phyloP scores from a whole-genome alignment of 2,888 invertebrate genomes.

The Meiosimyza platycephala region DNA sequence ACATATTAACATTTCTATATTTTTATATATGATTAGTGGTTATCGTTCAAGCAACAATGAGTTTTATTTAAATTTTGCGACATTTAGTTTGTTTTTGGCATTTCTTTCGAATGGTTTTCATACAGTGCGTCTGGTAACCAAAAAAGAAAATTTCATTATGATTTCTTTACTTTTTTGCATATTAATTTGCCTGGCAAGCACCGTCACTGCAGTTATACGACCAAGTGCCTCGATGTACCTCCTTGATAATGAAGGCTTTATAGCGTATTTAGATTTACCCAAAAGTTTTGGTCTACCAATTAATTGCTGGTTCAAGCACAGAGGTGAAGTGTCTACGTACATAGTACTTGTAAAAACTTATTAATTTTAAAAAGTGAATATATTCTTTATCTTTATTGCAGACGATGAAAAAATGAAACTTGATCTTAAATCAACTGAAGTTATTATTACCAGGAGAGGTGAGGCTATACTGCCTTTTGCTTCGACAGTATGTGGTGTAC shows the following conservation, averaged over 20 bases:
- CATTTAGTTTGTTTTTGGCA: neutral
- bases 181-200: neutral
- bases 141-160: neutral
- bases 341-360: no score
- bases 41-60: neutral
- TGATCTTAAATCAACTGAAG: conserved; percentile 43
- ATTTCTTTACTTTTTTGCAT: neutral
- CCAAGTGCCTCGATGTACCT: conserved; percentile 44
- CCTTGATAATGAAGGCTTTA: conserved; percentile 49
- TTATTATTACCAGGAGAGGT: conserved; percentile 44
- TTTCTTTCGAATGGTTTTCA: neutral
- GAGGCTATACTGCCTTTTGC: conserved; percentile 48
- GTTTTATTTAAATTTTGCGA: no score
- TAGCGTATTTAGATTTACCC: conserved; percentile 48
- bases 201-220: conserved; percentile 38
- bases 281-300: conserved; percentile 47
- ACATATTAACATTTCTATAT: neutral
- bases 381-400: conserved; percentile 20
- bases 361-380: neutral
- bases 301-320: conserved; percentile 50
- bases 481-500: conserved; percentile 48
- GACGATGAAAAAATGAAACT: conserved; percentile 42
- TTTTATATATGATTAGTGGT: conserved; percentile 27
- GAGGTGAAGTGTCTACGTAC: conserved; percentile 38
- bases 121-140: neutral